Percentiles rank a stretch among this genome's conserved stretches.
phyloP scores from a whole-genome alignment of 2,888 invertebrate species.

The Drosophila buzzatii region DNA sequence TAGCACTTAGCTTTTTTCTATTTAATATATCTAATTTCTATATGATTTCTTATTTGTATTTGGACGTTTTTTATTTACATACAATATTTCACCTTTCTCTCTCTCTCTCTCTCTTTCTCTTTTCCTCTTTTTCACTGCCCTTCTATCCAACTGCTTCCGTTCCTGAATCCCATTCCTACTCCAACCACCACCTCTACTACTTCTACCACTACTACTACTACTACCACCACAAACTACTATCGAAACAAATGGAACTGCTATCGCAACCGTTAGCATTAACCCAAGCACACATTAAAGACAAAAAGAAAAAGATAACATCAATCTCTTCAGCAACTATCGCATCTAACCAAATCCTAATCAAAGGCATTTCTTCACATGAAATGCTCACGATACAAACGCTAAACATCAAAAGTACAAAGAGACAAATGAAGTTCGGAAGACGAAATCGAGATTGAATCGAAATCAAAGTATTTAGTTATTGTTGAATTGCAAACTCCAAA shows the following conservation, averaged over 20 bases:
- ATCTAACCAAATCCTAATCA: conserved; percentile 54
- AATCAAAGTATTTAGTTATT: conserved; percentile 75
- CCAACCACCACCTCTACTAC: conserved; percentile 14
- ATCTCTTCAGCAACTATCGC: conserved; percentile 40
- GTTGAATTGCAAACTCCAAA: conserved; percentile 70
- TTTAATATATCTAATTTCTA: conserved; percentile 63
- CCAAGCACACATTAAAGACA: conserved; percentile 20
- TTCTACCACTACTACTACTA: conserved; percentile 5
- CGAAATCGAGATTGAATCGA: conserved; percentile 29
- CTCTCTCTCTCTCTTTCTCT: conserved; percentile 19
- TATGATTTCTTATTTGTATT: conserved; percentile 43
- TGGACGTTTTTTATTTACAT: conserved; percentile 58
- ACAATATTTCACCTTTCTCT: conserved; percentile 20
- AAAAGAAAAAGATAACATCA: conserved; percentile 7
- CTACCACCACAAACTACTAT: conserved; percentile 34
- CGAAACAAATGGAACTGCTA: conserved; percentile 45
- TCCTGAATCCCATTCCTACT: conserved; percentile 32
- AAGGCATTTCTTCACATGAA: conserved; percentile 46
- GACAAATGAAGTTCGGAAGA: conserved; percentile 76
- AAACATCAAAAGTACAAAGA: conserved; percentile 81
- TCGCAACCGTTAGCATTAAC: conserved; percentile 49
- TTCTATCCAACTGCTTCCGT: conserved; percentile 11
- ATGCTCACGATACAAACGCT: conserved; percentile 30
- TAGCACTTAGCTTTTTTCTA: conserved; percentile 62
- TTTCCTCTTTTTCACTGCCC: neutral